These are phyloP conservation scores for Pseudobourletiella spinata DNA, from an alignment of 1,140 invertebrate genomes.

Conservation along the genomic window DNA sequence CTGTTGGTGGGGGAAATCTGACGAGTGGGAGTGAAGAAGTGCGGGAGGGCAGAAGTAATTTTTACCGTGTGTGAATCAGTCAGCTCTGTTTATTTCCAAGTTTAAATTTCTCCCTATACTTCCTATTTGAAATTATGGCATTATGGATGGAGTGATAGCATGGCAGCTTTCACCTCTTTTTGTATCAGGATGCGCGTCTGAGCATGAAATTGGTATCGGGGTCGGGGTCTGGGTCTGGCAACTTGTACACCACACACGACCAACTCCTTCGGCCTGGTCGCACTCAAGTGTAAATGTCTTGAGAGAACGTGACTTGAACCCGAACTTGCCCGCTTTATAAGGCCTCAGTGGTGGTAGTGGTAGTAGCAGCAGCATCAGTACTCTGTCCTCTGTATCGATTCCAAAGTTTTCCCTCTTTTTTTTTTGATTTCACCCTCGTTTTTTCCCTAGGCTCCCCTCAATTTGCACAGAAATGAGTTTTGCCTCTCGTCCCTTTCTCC, in stretches of 20 bases:
- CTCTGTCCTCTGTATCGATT: neutral
- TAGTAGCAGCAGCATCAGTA: too few relatives aligned
- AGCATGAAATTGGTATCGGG: constrained; percentile 22
- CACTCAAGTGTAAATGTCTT: constrained; percentile 26
- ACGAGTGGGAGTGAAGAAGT: too few relatives aligned
- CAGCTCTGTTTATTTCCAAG: too few relatives aligned
- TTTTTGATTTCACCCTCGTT: neutral
- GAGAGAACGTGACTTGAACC: constrained; percentile 18
- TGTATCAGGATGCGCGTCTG: constrained; percentile 12
- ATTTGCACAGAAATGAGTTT: constrained; percentile 12
- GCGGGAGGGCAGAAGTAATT: too few relatives aligned
- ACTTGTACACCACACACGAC: neutral
- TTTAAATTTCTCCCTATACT: too few relatives aligned
- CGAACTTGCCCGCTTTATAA: constrained; percentile 2
- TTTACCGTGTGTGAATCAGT: too few relatives aligned
- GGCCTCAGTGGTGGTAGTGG: neutral
- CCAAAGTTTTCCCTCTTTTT: neutral
- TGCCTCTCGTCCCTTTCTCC: neutral
- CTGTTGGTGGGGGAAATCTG: too few relatives aligned
- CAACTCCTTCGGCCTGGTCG: neutral
- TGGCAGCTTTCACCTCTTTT: too few relatives aligned
- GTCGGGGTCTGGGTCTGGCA: neutral
- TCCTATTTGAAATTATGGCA: too few relatives aligned
- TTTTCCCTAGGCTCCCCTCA: neutral
- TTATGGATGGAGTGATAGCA: too few relatives aligned